These are phyloP conservation scores for Rhincodon typus DNA, from an alignment of 2,797 vertebrate species.

Conservation along the genomic window DNA sequence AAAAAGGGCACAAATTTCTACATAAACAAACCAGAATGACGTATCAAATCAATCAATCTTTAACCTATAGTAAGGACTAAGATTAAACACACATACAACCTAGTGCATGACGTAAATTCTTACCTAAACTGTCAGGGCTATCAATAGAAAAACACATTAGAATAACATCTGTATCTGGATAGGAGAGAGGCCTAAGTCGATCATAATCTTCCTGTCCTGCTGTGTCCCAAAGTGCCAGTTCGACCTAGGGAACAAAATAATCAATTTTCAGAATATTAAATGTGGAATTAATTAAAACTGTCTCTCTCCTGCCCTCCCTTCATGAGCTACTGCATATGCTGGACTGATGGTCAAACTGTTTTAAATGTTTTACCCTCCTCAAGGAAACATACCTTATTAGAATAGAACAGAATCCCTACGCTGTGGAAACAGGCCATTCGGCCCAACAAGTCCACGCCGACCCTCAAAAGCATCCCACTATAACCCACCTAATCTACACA, in stretches of 20 bases:
- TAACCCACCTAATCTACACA: no score
- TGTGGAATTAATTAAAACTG: not conserved
- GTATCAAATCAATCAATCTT: not conserved
- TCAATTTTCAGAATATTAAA: not conserved
- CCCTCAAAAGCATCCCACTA: no score
- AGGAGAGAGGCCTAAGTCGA: slow-evolving; percentile 91
- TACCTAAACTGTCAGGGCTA: slow-evolving; percentile 98
- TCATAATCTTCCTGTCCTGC: slow-evolving; percentile 98
- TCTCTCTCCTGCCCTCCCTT: not conserved
- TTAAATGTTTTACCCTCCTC: not conserved
- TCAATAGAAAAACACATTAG: slow-evolving; percentile 99
- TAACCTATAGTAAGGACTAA: not conserved
- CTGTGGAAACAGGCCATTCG: no score
- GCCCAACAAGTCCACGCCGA: no score
- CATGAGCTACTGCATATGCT: not conserved
- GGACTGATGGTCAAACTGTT: not conserved
- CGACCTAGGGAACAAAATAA: slow-evolving; percentile 67
- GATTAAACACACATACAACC: not conserved
- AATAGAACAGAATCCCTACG: no score
- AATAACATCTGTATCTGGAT: slow-evolving; percentile 97
- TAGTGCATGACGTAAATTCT: slow-evolving; percentile 44
- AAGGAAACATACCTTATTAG: not conserved
- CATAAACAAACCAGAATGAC: not conserved
- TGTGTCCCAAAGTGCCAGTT: slow-evolving; percentile 95
- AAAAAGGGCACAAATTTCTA: slow-evolving; percentile 17